These are phyloP conservation scores for Hyalella azteca DNA, from an alignment of 2,888 invertebrate species.

Conservation along the genomic window DNA sequence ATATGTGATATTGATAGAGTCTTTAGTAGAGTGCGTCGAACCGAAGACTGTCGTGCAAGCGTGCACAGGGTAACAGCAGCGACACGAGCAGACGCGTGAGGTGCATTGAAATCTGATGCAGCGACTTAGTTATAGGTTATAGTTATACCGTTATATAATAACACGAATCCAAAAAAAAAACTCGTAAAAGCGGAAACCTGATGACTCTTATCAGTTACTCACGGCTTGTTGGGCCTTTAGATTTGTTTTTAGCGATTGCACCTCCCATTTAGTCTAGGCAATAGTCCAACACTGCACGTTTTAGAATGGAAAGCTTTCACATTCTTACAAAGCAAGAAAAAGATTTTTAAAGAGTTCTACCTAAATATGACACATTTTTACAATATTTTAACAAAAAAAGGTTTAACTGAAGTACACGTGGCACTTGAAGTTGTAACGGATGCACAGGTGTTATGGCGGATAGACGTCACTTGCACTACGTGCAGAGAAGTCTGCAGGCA, in stretches of 20 bases:
- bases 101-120: background rate
- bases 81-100: background rate
- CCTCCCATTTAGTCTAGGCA: background rate
- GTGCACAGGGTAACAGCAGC: background rate
- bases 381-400: no score
- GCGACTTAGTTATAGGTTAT: background rate
- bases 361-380: no score
- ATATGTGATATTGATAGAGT: background rate
- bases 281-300: no score
- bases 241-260: background rate
- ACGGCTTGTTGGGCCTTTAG: background rate
- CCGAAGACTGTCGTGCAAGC: background rate
- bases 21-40: background rate
- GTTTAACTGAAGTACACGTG: no score
- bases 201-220: background rate
- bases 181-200: background rate
- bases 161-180: background rate
- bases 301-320: constrained; percentile 25
- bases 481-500: no score
- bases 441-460: no score
- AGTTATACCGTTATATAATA: no score
- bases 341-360: no score
- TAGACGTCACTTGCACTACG: no score
- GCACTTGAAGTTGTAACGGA: no score
- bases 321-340: no score